These are phyloP conservation scores for Fissipunctia ypsillon DNA, from an alignment of 2,888 invertebrate species.

Conservation along the genomic window DNA sequence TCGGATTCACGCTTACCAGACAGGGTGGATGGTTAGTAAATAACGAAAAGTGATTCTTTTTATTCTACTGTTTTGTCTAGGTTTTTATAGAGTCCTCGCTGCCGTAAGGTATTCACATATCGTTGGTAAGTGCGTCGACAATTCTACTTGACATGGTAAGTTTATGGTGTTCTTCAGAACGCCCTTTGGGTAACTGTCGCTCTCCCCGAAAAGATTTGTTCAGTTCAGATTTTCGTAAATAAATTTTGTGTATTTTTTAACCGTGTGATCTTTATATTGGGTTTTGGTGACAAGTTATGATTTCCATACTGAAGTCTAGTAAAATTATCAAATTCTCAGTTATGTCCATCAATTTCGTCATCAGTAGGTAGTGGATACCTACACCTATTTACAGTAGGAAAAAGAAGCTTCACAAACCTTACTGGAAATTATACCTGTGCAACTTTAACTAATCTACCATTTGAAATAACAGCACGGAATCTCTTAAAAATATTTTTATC, in stretches of 20 bases:
- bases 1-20: slow-evolving; percentile 98
- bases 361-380: too few relatives aligned
- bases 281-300: neutral
- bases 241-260: too few relatives aligned
- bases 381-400: too few relatives aligned
- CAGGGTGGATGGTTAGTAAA: slow-evolving; percentile 97
- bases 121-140: slow-evolving; percentile 15
- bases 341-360: too few relatives aligned
- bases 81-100: neutral
- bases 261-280: neutral
- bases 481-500: too few relatives aligned
- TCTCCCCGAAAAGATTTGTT: neutral
- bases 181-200: neutral
- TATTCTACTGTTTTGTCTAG: neutral
- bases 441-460: too few relatives aligned
- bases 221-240: neutral
- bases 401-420: too few relatives aligned
- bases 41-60: neutral
- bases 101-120: neutral
- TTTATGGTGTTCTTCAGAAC: neutral
- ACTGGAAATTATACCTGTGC: too few relatives aligned
- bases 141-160: neutral
- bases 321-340: slow-evolving; percentile 28
- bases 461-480: too few relatives aligned
- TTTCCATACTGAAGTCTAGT: neutral